Base-by-base conservation (phyloP, 2,113 vertebrate species). In the Onychorhynchus coronatus region DNA sequence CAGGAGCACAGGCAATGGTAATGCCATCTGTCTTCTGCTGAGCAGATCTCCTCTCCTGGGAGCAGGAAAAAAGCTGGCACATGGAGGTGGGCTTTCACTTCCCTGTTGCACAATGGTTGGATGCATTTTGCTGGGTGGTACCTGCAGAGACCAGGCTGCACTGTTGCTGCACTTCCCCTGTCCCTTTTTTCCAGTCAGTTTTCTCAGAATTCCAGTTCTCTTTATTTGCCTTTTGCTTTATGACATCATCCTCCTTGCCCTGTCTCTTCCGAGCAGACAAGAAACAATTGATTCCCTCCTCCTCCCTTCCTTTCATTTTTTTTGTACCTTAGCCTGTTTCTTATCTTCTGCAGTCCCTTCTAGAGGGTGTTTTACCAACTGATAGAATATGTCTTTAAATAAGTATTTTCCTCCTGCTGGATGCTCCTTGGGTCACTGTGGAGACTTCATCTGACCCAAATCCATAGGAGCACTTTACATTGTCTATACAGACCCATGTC, bases 21-120 rank as follows among this genome's bases (percentile, higher is more conserved):
- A 5, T 53, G 85, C 96, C 95, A 95, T 97, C 95, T 96, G 25
- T 72, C 44, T 88, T 7, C 89, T 61, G 77, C 77, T 58, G 81
- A 85, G 89, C 82, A 10, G 58, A 22, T 44, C 91, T 78, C 46
- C 68, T 85, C 94, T 93, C 91, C 56, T 76, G 94, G 78, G 91
- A 95, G 62, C 66, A 66, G 74, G 17, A 24, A 78, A 72, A 85
- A 37, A 82, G 79, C 89, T 91, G 94, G 93, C 89, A 95, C 81
- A 66, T 1, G 49, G 81, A 93, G 89, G 44, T 96, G 95, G 87
- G 77, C 89, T 95, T 75, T 87, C 52, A 14, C 44, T 53, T 89
- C 66, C 76, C 66, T 25, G 44, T 86, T 59, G 73, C 77, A 23
- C 0, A 1, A 19, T 72, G 81, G 66, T 19, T 66, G 70, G 91